Percentiles rank a stretch among this genome's conserved stretches.
These are phyloP conservation scores for Papilio protenor DNA, from an alignment of 2,888 invertebrate species.

Conservation along the genomic window DNA sequence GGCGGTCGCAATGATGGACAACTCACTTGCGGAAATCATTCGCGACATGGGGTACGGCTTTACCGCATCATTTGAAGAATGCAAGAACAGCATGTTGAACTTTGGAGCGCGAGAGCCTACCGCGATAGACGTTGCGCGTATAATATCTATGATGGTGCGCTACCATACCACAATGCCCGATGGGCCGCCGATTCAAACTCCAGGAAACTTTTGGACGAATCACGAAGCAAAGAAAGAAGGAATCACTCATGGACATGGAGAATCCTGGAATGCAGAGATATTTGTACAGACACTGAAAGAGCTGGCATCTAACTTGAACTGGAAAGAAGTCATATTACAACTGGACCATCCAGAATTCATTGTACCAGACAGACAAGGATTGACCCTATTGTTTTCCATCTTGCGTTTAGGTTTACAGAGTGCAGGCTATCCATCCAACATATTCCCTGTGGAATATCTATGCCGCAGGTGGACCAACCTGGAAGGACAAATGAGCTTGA, in stretches of 20 bases:
- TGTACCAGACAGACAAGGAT: slow-evolving; percentile 93
- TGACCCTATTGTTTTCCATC: slow-evolving; percentile 92
- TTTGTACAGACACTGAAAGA: slow-evolving; percentile 97
- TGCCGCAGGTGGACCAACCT: slow-evolving; percentile 97
- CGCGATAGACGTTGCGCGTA: slow-evolving; percentile 92
- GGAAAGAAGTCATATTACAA: slow-evolving; percentile 96
- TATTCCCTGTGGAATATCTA: slow-evolving; percentile 94
- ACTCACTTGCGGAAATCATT: slow-evolving; percentile 93
- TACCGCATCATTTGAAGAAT: slow-evolving; percentile 93
- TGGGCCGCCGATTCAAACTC: slow-evolving; percentile 88
- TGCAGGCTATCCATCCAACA: slow-evolving; percentile 87
- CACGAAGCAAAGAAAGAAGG: slow-evolving; percentile 83
- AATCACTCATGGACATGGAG: slow-evolving; percentile 70
- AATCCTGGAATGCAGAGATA: slow-evolving; percentile 96
- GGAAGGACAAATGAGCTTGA: slow-evolving; percentile 95
- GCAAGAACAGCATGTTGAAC: slow-evolving; percentile 92
- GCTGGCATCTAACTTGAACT: slow-evolving; percentile 92
- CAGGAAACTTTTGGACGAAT: slow-evolving; percentile 87
- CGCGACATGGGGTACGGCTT: slow-evolving; percentile 96
- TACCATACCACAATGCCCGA: slow-evolving; percentile 87
- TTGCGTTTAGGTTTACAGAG: slow-evolving; percentile 92
- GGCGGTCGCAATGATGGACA: slow-evolving; percentile 87
- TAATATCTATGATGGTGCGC: slow-evolving; percentile 94
- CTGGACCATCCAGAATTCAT: slow-evolving; percentile 96
- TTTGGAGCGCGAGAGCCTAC: slow-evolving; percentile 93